phyloP scores from a whole-genome alignment of 2,888 invertebrate genomes.

The Aphidius colemani region DNA sequence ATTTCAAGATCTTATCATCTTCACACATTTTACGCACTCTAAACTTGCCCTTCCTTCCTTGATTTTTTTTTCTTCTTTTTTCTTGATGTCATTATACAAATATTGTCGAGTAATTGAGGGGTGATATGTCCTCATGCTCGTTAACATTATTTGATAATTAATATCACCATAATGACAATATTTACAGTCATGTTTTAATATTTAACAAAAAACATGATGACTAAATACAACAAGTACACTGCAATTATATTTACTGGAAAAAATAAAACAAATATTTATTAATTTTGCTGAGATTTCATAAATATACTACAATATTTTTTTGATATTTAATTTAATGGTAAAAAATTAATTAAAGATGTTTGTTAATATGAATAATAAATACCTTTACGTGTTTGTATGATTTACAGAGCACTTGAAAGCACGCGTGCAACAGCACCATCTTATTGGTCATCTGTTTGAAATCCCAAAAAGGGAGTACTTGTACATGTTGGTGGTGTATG shows the following conservation, averaged over 20 bases:
- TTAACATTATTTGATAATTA: too few species aligned
- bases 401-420: slow-evolving; percentile 5
- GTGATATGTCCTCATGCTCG: background rate
- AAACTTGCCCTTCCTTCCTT: slow-evolving; percentile 26
- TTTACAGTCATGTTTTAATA: background rate
- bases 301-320: too few species aligned
- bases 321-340: too few species aligned
- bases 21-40: slow-evolving; percentile 44
- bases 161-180: background rate
- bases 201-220: too few species aligned
- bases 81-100: slow-evolving; percentile 44
- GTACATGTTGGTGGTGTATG: background rate
- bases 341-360: too few species aligned
- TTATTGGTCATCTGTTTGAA: slow-evolving; percentile 45
- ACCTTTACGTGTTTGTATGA: background rate
- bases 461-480: background rate
- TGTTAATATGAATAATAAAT: background rate
- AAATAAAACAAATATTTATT: too few species aligned
- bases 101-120: background rate
- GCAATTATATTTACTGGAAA: too few species aligned
- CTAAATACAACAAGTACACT: too few species aligned
- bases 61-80: slow-evolving; percentile 34
- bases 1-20: slow-evolving; percentile 32
- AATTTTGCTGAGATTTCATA: too few species aligned
- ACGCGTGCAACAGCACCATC: slow-evolving; percentile 35